Percentiles rank a stretch among this genome's conserved stretches.
Evolutionary conservation across 2,888 invertebrate genomes (phyloP).

Genomic region (Rhimphoctona megacephalus): DNA sequence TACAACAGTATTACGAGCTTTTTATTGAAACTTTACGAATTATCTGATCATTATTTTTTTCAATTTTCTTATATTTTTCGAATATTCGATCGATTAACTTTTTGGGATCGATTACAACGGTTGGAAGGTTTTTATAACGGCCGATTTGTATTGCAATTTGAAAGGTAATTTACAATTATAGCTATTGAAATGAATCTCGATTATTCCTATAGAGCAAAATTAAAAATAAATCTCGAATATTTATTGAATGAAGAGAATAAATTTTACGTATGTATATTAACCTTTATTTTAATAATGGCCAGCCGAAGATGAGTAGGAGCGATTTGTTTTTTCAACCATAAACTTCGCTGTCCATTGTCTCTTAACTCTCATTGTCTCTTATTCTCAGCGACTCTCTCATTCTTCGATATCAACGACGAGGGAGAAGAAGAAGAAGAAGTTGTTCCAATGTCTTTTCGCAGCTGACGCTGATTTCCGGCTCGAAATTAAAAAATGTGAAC

Average conservation of each 20-base stretch:
- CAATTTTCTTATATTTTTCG: background rate
- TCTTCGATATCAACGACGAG: background rate
- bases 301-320: background rate
- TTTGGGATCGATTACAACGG: too few relatives aligned
- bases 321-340: background rate
- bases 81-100: too few relatives aligned
- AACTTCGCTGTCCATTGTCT: constrained; percentile 18
- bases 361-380: constrained; percentile 23
- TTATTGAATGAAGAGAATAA: background rate
- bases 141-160: too few relatives aligned
- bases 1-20: background rate
- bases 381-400: background rate
- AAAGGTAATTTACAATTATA: too few relatives aligned
- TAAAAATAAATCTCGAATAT: background rate
- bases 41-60: background rate
- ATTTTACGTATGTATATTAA: background rate
- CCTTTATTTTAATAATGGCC: background rate
- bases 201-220: too few relatives aligned
- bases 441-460: constrained; percentile 11
- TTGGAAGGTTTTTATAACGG: too few relatives aligned
- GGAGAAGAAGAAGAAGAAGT: constrained; percentile 3
- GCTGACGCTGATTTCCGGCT: constrained; percentile 46
- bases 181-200: too few relatives aligned
- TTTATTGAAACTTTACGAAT: background rate
- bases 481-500: constrained; percentile 19